Evolutionary conservation across 2,888 invertebrate genomes (phyloP).

Genomic region (Nasonovia ribisnigri): DNA sequence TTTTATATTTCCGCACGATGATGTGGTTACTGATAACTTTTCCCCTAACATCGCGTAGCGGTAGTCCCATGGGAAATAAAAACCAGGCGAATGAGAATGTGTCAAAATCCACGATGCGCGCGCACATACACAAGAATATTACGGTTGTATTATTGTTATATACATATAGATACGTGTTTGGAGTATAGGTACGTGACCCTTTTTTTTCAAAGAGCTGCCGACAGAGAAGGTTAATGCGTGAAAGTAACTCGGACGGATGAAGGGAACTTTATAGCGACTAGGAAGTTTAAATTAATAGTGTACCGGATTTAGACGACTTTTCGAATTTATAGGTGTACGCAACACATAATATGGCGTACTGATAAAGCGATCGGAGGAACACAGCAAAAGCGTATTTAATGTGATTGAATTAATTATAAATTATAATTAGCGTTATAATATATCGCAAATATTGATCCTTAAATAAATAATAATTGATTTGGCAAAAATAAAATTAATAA

Average conservation of each 20-base stretch:
- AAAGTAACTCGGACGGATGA: constrained; percentile 1
- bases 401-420: neutral
- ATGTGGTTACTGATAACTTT: constrained; percentile 48
- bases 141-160: neutral
- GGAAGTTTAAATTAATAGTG: constrained; percentile 22
- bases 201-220: neutral
- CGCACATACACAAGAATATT: neutral
- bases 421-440: neutral
- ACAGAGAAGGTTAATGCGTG: constrained; percentile 15
- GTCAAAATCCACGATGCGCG: constrained; percentile 32
- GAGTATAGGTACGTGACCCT: constrained; percentile 3
- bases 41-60: neutral
- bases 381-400: neutral
- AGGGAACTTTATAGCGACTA: constrained; percentile 13
- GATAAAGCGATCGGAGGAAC: neutral
- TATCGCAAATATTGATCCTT: no score
- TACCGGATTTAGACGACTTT: constrained; percentile 9
- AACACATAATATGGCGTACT: neutral
- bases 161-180: neutral
- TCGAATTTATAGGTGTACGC: neutral
- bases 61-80: constrained; percentile 52
- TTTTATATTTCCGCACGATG: constrained; percentile 11
- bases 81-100: constrained; percentile 48
- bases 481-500: neutral
- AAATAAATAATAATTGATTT: no score